Conservation (phyloP, 2,797 vertebrate genomes). For the Pseudocheirus occidentalis region DNA sequence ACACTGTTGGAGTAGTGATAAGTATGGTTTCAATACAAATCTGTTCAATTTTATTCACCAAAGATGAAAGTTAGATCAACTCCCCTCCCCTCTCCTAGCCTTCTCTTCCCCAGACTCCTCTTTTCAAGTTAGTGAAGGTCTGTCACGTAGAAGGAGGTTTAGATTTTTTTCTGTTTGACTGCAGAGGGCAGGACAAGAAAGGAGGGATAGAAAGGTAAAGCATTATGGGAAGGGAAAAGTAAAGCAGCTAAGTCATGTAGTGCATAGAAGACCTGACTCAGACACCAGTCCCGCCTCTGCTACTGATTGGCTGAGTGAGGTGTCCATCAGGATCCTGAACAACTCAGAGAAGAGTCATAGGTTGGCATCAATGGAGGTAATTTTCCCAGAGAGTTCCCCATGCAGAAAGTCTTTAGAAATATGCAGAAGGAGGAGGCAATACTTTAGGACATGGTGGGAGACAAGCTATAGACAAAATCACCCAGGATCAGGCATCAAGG, state of each 20-base stretch:
- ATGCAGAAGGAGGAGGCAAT: background rate
- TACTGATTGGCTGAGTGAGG: background rate
- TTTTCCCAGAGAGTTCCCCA: background rate
- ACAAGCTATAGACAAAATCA: background rate
- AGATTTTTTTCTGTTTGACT: background rate
- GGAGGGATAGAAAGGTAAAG: background rate
- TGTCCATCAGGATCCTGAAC: background rate
- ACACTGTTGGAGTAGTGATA: background rate
- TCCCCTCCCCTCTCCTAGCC: too few relatives aligned
- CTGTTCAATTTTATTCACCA: too few relatives aligned
- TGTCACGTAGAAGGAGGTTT: too few relatives aligned
- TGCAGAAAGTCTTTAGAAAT: background rate
- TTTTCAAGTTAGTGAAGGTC: too few relatives aligned
- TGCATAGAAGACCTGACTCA: background rate
- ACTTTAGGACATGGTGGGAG: background rate
- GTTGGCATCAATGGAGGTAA: too few relatives aligned
- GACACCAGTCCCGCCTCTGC: background rate
- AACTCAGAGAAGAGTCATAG: background rate
- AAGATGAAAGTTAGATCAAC: too few relatives aligned
- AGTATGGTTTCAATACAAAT: background rate
- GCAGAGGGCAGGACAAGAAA: background rate
- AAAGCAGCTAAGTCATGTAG: background rate
- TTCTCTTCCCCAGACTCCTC: too few relatives aligned
- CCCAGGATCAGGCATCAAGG: background rate
- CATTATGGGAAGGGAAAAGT: background rate